These are phyloP conservation scores for Drosophila fuyamai DNA, from an alignment of 1,140 invertebrate genomes.

Conservation along the genomic window DNA sequence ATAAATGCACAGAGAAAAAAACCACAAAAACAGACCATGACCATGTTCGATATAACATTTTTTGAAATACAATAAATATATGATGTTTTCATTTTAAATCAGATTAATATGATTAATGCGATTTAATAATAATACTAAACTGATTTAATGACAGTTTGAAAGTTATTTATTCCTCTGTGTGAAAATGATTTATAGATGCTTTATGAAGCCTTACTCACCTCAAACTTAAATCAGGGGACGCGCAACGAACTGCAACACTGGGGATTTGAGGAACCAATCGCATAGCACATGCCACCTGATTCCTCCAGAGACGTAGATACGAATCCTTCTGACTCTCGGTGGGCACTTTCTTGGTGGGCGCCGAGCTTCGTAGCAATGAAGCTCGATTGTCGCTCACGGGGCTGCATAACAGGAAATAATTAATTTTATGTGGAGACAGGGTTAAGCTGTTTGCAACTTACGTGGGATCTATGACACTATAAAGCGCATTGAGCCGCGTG, in stretches of 20 bases:
- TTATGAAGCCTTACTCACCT: slow-evolving; percentile 87
- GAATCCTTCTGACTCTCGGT: slow-evolving; percentile 91
- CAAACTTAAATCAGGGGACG: slow-evolving; percentile 95
- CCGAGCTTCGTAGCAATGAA: slow-evolving; percentile 92
- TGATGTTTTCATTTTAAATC: not conserved
- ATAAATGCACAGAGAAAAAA: slow-evolving; percentile 19
- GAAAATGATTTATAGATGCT: slow-evolving; percentile 1
- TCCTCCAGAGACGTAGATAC: slow-evolving; percentile 96
- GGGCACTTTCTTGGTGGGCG: slow-evolving; percentile 91
- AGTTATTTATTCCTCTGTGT: slow-evolving; percentile 1
- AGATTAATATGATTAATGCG: too few species aligned
- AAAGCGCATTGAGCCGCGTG: slow-evolving; percentile 94
- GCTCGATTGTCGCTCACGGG: slow-evolving; percentile 98
- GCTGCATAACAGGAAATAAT: slow-evolving; percentile 85
- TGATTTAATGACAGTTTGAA: not conserved
- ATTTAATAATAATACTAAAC: not conserved
- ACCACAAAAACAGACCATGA: not conserved
- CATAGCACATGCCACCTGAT: slow-evolving; percentile 97
- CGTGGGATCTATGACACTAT: slow-evolving; percentile 97
- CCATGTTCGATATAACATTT: too few species aligned
- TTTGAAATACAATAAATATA: too few species aligned
- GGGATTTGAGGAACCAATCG: slow-evolving; percentile 94
- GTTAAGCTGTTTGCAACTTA: slow-evolving; percentile 85
- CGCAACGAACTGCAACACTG: slow-evolving; percentile 93
- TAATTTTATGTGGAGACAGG: too few species aligned